Conservation (phyloP, 2,113 vertebrate species). For the Eleginops maclovinus region DNA sequence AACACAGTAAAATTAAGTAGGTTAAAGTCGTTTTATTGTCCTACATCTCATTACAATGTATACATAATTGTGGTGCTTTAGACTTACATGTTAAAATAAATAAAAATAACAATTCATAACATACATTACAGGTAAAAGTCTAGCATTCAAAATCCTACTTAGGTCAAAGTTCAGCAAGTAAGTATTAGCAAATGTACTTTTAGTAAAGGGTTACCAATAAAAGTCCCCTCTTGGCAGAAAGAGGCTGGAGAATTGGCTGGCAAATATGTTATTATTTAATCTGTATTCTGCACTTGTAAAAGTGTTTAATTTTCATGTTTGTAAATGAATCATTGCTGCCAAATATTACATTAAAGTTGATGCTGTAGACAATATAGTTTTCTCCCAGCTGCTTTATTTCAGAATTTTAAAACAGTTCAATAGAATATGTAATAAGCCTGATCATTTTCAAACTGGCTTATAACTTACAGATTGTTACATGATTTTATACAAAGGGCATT, state of each 20-base stretch:
- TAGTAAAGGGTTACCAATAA: not conserved
- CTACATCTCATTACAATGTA: no score
- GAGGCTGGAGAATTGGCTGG: not conserved
- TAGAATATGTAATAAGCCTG: not conserved
- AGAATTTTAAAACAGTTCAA: not conserved
- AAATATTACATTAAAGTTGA: not conserved
- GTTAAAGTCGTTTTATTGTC: not conserved
- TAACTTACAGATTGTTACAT: not conserved
- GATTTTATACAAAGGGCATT: constrained; percentile 2
- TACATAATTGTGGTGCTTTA: no score
- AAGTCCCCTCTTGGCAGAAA: not conserved
- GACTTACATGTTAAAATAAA: no score
- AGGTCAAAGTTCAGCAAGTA: not conserved
- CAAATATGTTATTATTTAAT: not conserved
- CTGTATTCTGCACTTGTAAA: not conserved
- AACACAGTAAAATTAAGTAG: not conserved
- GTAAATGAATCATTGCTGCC: not conserved
- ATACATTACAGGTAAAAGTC: no score
- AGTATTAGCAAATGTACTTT: not conserved
- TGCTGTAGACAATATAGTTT: not conserved
- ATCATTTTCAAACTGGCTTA: not conserved
- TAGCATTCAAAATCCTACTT: not conserved
- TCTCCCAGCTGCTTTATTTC: not conserved
- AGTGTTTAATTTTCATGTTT: not conserved
- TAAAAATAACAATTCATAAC: no score